phyloP scores from a whole-genome alignment of 2,113 vertebrate species.

The Sclerurus mexicanus region DNA sequence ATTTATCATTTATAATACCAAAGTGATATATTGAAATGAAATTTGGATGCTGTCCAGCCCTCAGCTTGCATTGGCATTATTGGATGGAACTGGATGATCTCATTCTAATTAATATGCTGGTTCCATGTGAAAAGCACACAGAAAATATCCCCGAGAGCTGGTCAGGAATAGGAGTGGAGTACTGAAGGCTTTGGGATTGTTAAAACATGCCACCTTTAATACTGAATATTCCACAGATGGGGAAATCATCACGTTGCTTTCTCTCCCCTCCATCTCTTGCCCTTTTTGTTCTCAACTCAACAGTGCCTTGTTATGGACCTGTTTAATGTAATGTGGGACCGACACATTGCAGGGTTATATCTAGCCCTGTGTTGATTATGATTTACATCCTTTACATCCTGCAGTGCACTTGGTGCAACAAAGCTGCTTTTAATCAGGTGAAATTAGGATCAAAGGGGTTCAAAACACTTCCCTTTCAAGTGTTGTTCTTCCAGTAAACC shows the following conservation, averaged over 20 bases:
- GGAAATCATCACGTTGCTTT: neutral
- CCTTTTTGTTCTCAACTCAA: neutral
- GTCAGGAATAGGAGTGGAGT: neutral
- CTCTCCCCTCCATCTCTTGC: neutral
- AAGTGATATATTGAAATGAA: conserved; percentile 83
- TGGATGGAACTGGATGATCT: conserved; percentile 67
- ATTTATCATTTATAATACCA: conserved; percentile 87
- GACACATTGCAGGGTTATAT: rapidly evolving
- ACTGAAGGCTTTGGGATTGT: neutral
- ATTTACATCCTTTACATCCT: neutral
- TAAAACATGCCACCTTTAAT: neutral
- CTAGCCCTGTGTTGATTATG: neutral
- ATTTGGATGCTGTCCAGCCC: conserved; percentile 75
- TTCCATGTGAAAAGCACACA: neutral
- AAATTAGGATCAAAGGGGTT: neutral
- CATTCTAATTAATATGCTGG: conserved; percentile 72
- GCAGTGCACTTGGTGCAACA: neutral
- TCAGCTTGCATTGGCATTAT: conserved; percentile 67
- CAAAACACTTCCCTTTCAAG: neutral
- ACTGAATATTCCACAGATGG: neutral
- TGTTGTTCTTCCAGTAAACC: neutral
- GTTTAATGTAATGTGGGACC: neutral
- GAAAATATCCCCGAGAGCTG: neutral
- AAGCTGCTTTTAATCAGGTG: neutral
- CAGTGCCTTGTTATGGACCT: neutral